These are phyloP conservation scores for Crenuchus spilurus DNA, from an alignment of 2,797 vertebrate genomes.

Conservation along the genomic window DNA sequence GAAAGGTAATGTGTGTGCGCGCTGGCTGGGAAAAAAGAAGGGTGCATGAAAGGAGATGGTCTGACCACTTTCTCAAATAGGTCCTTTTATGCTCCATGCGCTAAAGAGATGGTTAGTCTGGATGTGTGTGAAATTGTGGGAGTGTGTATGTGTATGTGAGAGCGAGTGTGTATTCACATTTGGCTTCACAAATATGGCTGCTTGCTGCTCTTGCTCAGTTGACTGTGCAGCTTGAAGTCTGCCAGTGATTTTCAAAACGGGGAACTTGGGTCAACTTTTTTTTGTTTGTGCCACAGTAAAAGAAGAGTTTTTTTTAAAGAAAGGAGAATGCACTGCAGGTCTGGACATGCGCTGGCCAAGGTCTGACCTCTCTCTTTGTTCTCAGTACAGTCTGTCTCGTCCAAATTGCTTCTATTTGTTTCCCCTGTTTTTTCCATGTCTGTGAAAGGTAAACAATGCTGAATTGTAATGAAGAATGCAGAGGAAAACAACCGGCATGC, in stretches of 20 bases:
- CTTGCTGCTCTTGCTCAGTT: slow-evolving; percentile 9
- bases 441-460: slow-evolving; percentile 70
- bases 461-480: slow-evolving; percentile 72
- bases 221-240: slow-evolving; percentile 17
- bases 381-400: slow-evolving; percentile 63
- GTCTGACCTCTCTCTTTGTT: slow-evolving; percentile 62
- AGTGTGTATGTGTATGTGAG: not conserved
- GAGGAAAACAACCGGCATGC: slow-evolving; percentile 58
- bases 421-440: slow-evolving; percentile 63
- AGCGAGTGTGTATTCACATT: not conserved
- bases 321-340: slow-evolving; percentile 10
- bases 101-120: slow-evolving; percentile 40
- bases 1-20: slow-evolving; percentile 50
- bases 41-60: slow-evolving; percentile 33
- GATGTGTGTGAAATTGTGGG: slow-evolving; percentile 1
- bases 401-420: slow-evolving; percentile 67
- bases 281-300: slow-evolving; percentile 22
- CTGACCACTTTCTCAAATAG: slow-evolving; percentile 32
- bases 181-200: not conserved
- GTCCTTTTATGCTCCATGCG: not conserved
- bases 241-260: slow-evolving; percentile 2
- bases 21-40: slow-evolving; percentile 42
- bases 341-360: slow-evolving; percentile 54
- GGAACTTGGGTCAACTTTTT: slow-evolving; percentile 26
- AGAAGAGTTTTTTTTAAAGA: slow-evolving; percentile 33